phyloP scores from a whole-genome alignment of 2,888 invertebrate genomes.

The Drosophila quasianomalipes region DNA sequence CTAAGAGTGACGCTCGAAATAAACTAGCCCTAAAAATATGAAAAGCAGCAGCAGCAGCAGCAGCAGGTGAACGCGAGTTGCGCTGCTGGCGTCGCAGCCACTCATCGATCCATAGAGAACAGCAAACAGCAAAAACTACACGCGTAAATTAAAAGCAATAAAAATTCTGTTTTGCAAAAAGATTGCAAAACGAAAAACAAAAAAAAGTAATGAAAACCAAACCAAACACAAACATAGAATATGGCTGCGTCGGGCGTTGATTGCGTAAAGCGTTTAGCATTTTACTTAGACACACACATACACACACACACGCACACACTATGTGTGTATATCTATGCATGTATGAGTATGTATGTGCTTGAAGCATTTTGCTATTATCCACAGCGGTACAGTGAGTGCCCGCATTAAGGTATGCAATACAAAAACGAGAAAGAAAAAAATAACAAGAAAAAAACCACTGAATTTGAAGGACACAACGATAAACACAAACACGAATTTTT shows the following conservation, averaged over 20 bases:
- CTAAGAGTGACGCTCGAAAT: slow-evolving; percentile 24
- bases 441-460: not conserved
- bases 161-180: slow-evolving; percentile 28
- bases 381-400: slow-evolving; percentile 15
- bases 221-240: slow-evolving; percentile 14
- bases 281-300: slow-evolving; percentile 41
- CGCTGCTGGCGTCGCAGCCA: slow-evolving; percentile 33
- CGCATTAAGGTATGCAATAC: slow-evolving; percentile 65
- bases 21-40: slow-evolving; percentile 21
- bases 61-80: slow-evolving; percentile 47
- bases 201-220: slow-evolving; percentile 17
- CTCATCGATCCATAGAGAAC: slow-evolving; percentile 53
- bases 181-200: slow-evolving; percentile 17
- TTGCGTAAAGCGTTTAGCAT: slow-evolving; percentile 58
- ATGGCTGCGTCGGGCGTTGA: slow-evolving; percentile 50
- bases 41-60: slow-evolving; percentile 10
- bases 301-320: not conserved
- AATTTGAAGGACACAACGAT: slow-evolving; percentile 46
- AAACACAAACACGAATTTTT: slow-evolving; percentile 1
- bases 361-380: slow-evolving; percentile 18
- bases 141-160: slow-evolving; percentile 68
- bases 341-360: not conserved
- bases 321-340: not conserved
- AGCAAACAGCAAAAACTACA: slow-evolving; percentile 57
- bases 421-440: slow-evolving; percentile 28